phyloP scores from a whole-genome alignment of 2,888 invertebrate genomes.

The Folsomia manolachei region DNA sequence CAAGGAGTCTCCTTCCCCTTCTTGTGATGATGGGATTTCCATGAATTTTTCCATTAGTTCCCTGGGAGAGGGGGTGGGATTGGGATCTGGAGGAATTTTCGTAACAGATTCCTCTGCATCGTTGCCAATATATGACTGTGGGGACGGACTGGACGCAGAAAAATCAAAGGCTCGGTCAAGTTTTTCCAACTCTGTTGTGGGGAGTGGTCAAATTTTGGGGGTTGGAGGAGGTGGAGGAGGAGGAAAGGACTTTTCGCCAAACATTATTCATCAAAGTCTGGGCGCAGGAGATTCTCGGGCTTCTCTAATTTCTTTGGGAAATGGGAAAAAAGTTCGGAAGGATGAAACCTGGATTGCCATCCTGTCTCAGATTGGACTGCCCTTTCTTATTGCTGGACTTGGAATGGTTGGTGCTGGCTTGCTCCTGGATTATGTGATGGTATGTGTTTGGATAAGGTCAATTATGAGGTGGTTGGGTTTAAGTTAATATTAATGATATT shows the following conservation, averaged over 20 bases:
- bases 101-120: slow-evolving; percentile 34
- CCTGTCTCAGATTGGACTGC: slow-evolving; percentile 34
- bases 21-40: slow-evolving; percentile 5
- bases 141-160: neutral
- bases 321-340: neutral
- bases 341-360: slow-evolving; percentile 37
- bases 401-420: slow-evolving; percentile 45
- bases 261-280: slow-evolving; percentile 20
- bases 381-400: slow-evolving; percentile 42
- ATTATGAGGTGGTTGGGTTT: no score
- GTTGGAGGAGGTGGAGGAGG: slow-evolving; percentile 28
- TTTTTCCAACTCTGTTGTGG: slow-evolving; percentile 21
- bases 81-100: slow-evolving; percentile 16
- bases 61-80: neutral
- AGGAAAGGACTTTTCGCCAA: slow-evolving; percentile 31
- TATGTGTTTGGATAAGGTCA: slow-evolving; percentile 14
- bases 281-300: slow-evolving; percentile 36
- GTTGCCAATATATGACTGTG: neutral
- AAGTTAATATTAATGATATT: no score
- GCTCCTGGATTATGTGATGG: slow-evolving; percentile 37
- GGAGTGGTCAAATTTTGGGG: no score
- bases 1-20: neutral
- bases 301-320: slow-evolving; percentile 35
- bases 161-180: neutral
- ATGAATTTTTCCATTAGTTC: neutral